phyloP scores from a whole-genome alignment of 2,888 invertebrate species.

The Crepidodera aurea region DNA sequence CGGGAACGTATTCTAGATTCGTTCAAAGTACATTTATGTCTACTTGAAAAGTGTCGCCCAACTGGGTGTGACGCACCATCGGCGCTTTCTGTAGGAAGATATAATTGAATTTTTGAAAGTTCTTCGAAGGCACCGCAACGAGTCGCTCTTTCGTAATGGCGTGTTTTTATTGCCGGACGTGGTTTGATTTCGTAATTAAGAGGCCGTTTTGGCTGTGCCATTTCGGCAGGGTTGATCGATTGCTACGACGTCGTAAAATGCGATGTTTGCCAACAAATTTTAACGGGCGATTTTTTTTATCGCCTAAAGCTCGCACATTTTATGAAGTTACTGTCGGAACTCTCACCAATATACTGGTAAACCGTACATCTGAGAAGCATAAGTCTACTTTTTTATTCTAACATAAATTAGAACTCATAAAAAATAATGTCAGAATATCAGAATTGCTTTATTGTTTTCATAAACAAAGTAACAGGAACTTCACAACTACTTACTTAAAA shows the following conservation, averaged over 20 bases:
- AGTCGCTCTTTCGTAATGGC: constrained; percentile 7
- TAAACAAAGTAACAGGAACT: no score
- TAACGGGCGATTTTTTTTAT: not conserved
- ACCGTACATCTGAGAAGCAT: no score
- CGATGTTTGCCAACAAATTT: not conserved
- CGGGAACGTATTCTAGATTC: no score
- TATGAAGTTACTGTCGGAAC: not conserved
- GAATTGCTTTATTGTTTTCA: no score
- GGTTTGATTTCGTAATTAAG: constrained; percentile 26
- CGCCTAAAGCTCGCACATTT: not conserved
- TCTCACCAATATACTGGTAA: no score
- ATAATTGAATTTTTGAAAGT: constrained; percentile 12
- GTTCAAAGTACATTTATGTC: no score
- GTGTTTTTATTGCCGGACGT: constrained; percentile 23
- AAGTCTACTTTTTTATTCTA: no score
- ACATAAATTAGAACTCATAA: no score
- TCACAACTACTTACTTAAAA: no score
- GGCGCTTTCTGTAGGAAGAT: not conserved
- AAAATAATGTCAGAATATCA: no score
- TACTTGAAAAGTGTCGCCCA: not conserved
- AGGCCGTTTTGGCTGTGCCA: not conserved
- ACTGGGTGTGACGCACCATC: not conserved
- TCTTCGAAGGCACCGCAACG: constrained; percentile 6
- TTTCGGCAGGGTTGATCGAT: constrained; percentile 12
- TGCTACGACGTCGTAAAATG: not conserved